phyloP scores from a whole-genome alignment of 2,113 vertebrate genomes.

The Psilopsiagon aurifrons region DNA sequence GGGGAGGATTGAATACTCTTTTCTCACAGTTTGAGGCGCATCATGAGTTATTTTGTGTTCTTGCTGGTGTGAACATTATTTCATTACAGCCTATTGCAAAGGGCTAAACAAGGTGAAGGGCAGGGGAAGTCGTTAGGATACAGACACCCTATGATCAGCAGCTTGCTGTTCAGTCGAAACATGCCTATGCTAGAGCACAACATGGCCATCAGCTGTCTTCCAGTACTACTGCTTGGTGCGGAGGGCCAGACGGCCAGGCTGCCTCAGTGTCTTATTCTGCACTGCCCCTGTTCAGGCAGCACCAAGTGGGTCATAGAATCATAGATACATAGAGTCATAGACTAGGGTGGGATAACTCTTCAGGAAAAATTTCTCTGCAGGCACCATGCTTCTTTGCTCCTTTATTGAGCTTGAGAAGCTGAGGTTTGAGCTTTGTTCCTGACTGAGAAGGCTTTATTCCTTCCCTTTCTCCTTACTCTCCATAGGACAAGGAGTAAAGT shows the following conservation, averaged over 20 bases:
- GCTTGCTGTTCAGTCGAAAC: neutral
- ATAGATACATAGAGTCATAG: neutral
- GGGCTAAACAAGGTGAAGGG: conserved; percentile 52
- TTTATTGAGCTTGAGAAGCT: neutral
- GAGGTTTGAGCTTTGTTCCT: neutral
- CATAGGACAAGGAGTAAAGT: rapidly evolving
- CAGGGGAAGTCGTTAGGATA: neutral
- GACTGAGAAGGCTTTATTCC: neutral
- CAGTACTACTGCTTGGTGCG: neutral
- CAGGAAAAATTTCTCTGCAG: neutral
- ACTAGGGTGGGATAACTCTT: neutral
- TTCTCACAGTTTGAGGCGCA: conserved; percentile 50
- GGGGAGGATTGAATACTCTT: neutral
- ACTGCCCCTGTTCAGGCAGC: neutral
- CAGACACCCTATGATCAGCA: neutral
- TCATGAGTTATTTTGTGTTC: conserved; percentile 53
- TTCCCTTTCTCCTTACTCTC: neutral
- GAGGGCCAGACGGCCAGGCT: neutral
- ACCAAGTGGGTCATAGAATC: neutral
- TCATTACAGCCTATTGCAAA: neutral
- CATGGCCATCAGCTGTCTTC: neutral
- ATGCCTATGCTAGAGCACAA: neutral
- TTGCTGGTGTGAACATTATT: neutral
- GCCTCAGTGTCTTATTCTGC: neutral
- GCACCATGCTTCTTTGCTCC: neutral